A percentile compares a stretch with the other conserved stretches of the same genome.
Conservation (phyloP, 1,140 invertebrate species). For the Plutomurus gul region DNA sequence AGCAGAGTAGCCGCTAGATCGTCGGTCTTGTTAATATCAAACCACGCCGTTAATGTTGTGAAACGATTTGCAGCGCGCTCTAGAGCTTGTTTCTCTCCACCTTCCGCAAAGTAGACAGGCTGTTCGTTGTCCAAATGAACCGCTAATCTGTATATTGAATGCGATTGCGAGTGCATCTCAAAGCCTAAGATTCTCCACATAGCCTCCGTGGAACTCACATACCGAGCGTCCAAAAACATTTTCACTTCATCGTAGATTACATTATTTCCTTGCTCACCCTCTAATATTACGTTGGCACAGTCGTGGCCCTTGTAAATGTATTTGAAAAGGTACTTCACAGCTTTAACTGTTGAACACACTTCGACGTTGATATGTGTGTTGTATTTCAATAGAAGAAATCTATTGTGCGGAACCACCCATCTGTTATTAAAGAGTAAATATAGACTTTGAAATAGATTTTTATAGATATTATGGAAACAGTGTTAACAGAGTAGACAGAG, state of each 20-base stretch:
- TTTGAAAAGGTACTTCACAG: conserved; percentile 61
- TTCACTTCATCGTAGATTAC: background rate
- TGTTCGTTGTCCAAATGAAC: conserved; percentile 8
- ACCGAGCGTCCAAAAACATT: background rate
- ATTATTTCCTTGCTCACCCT: no score
- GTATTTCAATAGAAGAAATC: conserved; percentile 60
- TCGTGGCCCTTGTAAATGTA: conserved; percentile 50
- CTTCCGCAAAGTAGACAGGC: background rate
- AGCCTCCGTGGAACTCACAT: conserved; percentile 9
- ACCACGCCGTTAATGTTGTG: no score
- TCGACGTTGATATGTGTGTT: conserved; percentile 62
- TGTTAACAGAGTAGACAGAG: no score
- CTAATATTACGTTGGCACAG: background rate
- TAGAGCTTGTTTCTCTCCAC: no score
- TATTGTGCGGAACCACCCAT: conserved; percentile 63
- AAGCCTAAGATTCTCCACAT: background rate
- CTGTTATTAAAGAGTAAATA: conserved; percentile 60
- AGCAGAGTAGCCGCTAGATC: background rate
- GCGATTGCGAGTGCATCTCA: conserved; percentile 9
- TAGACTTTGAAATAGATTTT: no score
- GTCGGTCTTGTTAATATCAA: no score
- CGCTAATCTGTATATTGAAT: background rate
- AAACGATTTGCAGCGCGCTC: no score
- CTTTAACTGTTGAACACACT: conserved; percentile 61
- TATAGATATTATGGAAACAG: no score